Percentiles rank a stretch among this genome's conserved stretches.
Evolutionary conservation across 2,888 invertebrate species (phyloP).

Genomic region (Notocelia uddmanniana): DNA sequence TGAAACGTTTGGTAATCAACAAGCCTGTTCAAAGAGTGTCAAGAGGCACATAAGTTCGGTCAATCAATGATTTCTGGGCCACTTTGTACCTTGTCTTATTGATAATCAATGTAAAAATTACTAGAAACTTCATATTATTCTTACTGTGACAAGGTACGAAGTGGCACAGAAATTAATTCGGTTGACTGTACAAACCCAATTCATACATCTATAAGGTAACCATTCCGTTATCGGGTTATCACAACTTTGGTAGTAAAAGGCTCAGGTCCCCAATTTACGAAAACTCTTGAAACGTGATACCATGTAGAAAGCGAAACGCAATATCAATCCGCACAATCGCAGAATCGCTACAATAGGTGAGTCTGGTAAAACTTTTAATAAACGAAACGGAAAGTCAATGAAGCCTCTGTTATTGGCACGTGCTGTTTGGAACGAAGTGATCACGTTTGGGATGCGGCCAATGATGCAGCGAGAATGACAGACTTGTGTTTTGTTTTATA

Average conservation of each 20-base stretch:
- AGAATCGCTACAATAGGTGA: slow-evolving; percentile 62
- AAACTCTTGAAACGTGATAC: slow-evolving; percentile 58
- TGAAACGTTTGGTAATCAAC: too few relatives aligned
- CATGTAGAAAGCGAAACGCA: slow-evolving; percentile 64
- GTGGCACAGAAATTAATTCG: too few relatives aligned
- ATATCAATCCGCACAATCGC: slow-evolving; percentile 36
- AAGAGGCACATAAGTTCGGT: too few relatives aligned
- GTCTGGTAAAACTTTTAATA: slow-evolving; percentile 58
- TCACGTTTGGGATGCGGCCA: slow-evolving; percentile 54
- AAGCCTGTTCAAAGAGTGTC: too few relatives aligned
- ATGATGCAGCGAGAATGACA: slow-evolving; percentile 20
- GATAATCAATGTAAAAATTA: too few relatives aligned
- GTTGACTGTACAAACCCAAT: too few relatives aligned
- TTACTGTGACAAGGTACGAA: too few relatives aligned
- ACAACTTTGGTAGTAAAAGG: slow-evolving; percentile 5
- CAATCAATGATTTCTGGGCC: too few relatives aligned
- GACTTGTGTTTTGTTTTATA: background rate
- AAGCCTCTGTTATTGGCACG: slow-evolving; percentile 55
- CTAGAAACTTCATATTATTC: too few relatives aligned
- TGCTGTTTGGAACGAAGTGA: slow-evolving; percentile 54
- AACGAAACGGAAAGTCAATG: slow-evolving; percentile 73
- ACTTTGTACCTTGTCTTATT: too few relatives aligned
- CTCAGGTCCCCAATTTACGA: background rate
- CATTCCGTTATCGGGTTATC: background rate
- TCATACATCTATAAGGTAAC: background rate